Evolutionary conservation across 2,888 invertebrate species (phyloP).

Genomic region (Stenodera caucasica): DNA sequence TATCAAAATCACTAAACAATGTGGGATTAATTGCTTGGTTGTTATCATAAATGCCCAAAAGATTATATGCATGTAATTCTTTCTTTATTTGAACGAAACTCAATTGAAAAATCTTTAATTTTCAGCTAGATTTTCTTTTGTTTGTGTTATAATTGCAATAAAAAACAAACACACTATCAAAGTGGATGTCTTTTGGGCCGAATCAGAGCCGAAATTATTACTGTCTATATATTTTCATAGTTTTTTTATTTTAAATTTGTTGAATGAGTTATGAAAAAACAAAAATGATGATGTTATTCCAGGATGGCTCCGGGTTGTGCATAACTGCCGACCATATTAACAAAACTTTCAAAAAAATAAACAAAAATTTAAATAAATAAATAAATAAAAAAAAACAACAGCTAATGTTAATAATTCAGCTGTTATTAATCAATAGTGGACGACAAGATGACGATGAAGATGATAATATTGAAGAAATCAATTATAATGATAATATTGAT

Average conservation of each 20-base stretch:
- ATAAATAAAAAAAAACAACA: no score
- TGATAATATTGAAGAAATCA: conserved; percentile 4
- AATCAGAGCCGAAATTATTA: no score
- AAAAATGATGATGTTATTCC: conserved; percentile 34
- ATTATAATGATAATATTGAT: neutral
- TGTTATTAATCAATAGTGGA: conserved; percentile 36
- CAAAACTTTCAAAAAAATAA: conserved; percentile 7
- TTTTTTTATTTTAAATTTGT: no score
- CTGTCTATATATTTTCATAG: no score
- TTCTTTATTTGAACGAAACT: no score
- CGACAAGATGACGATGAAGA: conserved; percentile 22
- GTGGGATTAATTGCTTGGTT: no score
- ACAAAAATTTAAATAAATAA: no score
- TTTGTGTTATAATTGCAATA: no score
- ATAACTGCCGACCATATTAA: conserved; percentile 39
- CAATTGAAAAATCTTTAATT: neutral
- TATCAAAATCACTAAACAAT: no score
- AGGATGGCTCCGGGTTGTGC: conserved; percentile 42
- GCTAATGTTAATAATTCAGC: conserved; percentile 34
- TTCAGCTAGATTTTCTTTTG: neutral
- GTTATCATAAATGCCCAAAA: no score
- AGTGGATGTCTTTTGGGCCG: neutral
- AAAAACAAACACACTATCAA: neutral
- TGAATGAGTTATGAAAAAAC: neutral
- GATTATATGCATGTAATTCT: no score